Conservation (phyloP, 1,140 invertebrate genomes). For the Pollicipes pollicipes region DNA sequence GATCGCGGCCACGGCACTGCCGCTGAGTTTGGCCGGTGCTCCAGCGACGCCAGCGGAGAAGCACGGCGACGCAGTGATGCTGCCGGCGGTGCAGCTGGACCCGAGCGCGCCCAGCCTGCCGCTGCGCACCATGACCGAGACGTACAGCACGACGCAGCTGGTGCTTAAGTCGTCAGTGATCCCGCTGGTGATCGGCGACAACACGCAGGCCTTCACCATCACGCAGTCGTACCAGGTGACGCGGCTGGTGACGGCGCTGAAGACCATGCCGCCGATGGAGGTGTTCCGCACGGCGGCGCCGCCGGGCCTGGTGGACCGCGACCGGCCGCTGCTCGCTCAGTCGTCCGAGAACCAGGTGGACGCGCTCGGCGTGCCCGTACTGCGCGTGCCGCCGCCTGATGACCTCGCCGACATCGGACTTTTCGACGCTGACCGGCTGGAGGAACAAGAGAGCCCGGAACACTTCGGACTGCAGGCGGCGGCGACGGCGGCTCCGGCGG, state of each 20-base stretch:
- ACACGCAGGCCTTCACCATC: slow-evolving; percentile 41
- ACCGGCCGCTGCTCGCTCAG: too few species aligned
- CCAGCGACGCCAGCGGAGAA: too few species aligned
- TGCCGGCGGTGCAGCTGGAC: slow-evolving; percentile 55
- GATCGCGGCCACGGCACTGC: too few species aligned
- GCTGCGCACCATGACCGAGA: slow-evolving; percentile 70
- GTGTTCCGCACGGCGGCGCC: slow-evolving; percentile 41
- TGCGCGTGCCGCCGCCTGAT: slow-evolving; percentile 27
- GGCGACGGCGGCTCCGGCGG: slow-evolving; percentile 3
- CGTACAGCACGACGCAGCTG: slow-evolving; percentile 69
- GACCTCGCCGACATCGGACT: slow-evolving; percentile 16
- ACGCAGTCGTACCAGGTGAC: slow-evolving; percentile 76
- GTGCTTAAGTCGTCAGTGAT: slow-evolving; percentile 70
- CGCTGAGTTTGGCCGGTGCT: too few species aligned
- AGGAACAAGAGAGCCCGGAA: slow-evolving; percentile 18
- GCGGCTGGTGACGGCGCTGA: slow-evolving; percentile 62
- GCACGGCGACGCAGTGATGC: slow-evolving; percentile 18
- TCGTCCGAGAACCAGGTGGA: background rate
- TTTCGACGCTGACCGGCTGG: slow-evolving; percentile 26
- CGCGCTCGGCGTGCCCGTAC: slow-evolving; percentile 66
- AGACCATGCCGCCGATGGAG: slow-evolving; percentile 68
- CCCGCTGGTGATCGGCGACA: slow-evolving; percentile 46
- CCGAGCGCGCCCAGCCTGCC: slow-evolving; percentile 44
- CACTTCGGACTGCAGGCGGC: slow-evolving; percentile 14
- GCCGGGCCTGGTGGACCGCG: too few species aligned